Base-by-base conservation (phyloP, 2,797 vertebrate genomes). In the Enteromius treurensis region DNA sequence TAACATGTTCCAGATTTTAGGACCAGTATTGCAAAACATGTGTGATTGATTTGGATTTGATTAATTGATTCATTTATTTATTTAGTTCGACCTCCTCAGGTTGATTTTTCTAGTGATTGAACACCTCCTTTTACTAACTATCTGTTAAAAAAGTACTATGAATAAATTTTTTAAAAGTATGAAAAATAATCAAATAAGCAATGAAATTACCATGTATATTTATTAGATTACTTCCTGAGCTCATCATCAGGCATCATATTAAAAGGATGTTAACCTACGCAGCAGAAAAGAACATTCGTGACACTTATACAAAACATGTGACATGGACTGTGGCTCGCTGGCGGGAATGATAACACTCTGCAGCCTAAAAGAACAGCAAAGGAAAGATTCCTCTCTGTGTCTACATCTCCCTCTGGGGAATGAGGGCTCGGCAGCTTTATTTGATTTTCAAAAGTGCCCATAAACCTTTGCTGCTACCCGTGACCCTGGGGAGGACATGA, bases 381-480 rank as follows among this genome's bases (percentile, higher is more conserved):
- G 55, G 19, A 60, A 80, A 62, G 40, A 14, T 34, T 29, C 17
- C 51, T 80, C 34, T 79, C 29, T 67, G 45, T 4, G 14, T 26
- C 62, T 79, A 0, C 14, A 4, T 14, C 29, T 53, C 47, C 49
- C 60, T 77, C 82, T 49, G 21, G 73, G 77, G 78, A 74, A 67
- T 15, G 58, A 75, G 23, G 62, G 60, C 37, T 55, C 37, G 53
- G 69, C 32, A 32, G 83, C 71, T 49, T 67, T 84, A 70, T 81
- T 84, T 81, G 81, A 78, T 81, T 84, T 77, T 75, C 40, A 55
- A 45, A 85, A 84, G 80, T 83, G 76, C 73, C 68, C 26, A 45
- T 74, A 84, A 81, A 86, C 68, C 58, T 60, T 69, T 77, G 32
- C 62, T 21, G 19, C 67, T 60, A 8, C 40, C 47, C 11, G 23